A percentile compares a stretch with the other conserved stretches of the same genome.
Conservation (phyloP, 1,140 invertebrate species). For the Ostrea edulis region DNA sequence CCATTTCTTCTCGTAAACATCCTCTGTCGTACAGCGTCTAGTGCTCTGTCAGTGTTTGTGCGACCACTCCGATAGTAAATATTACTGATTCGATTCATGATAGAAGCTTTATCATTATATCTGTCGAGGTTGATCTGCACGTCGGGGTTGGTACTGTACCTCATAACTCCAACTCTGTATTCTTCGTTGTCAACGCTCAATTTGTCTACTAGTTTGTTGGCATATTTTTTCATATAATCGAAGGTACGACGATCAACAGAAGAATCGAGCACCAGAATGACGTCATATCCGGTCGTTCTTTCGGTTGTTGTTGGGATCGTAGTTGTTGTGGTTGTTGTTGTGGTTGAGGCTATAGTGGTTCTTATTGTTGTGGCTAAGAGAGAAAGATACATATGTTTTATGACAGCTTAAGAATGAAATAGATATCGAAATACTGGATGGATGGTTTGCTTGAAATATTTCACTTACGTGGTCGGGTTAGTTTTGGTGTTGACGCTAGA, state of each 20-base stretch:
- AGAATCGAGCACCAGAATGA: constrained; percentile 74
- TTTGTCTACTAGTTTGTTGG: constrained; percentile 60
- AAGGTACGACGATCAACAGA: constrained; percentile 66
- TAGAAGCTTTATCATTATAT: constrained; percentile 61
- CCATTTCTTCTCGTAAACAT: constrained; percentile 73
- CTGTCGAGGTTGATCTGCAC: constrained; percentile 72
- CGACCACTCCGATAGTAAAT: constrained; percentile 57
- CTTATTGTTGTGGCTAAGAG: constrained; percentile 1
- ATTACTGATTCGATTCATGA: constrained; percentile 57
- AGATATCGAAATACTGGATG: too few relatives aligned
- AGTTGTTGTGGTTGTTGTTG: constrained; percentile 40
- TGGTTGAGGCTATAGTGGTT: neutral
- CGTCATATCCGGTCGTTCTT: constrained; percentile 69
- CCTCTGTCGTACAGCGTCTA: constrained; percentile 63
- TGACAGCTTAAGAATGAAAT: too few relatives aligned
- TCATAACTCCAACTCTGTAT: constrained; percentile 70
- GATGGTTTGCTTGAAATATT: too few relatives aligned
- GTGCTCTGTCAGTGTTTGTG: constrained; percentile 67
- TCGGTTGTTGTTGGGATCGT: constrained; percentile 21
- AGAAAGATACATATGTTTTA: neutral
- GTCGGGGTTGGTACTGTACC: constrained; percentile 64
- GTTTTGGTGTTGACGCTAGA: neutral
- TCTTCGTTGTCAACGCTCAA: constrained; percentile 68
- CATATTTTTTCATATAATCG: constrained; percentile 70
- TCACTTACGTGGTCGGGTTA: neutral